Base-by-base conservation (phyloP, 1,140 invertebrate genomes). In the Brachionus rubens region DNA sequence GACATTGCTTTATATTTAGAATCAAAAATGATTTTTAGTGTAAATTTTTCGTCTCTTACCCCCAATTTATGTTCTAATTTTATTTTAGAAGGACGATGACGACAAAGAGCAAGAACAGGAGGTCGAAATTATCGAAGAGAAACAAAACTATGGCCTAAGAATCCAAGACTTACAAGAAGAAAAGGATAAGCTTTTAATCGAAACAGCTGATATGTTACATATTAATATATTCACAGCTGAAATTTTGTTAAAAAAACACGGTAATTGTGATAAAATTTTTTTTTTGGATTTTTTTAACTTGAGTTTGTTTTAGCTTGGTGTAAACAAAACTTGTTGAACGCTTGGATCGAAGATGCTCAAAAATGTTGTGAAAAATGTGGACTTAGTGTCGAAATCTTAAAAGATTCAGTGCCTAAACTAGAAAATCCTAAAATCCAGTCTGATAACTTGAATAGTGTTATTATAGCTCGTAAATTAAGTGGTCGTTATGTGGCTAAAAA, bases 151-250 rank as follows among this genome's bases (percentile, higher is more conserved):
- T 79, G 89, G 89, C 0, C 80, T 91, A 46, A 81, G 88, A 30
- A 87, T 88, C 56, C 89, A 90, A 81, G 89, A 91, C 80, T 82
- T 91, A n/a, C 89, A 90, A 79, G 89, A 90, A 82, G 89, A 89
- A 28, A 91, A 90, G 81, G 90, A 91, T 80, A 88, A 90, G 78
- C 82, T 91, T 47, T 80, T 91, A 12, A 89, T 90, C 19, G 90
- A 90, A 82, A 90, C 90, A 12, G 89, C 89, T 21, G 89, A 91
- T 82, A 90, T 90, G 89, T 83, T 91, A 10, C 88, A 89, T 80
- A 87, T 90, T 41, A 89, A 89, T 2, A 82, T 91, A 12, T 90
- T 90, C 81, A 90, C 89, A 52, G 90, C 90, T 14, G 90, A 91
- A 83, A 89, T 89, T 54, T 81, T 91, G 19, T 84, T 91, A 12